Conservation (phyloP, 1,140 invertebrate genomes). For the Panonychus citri region DNA sequence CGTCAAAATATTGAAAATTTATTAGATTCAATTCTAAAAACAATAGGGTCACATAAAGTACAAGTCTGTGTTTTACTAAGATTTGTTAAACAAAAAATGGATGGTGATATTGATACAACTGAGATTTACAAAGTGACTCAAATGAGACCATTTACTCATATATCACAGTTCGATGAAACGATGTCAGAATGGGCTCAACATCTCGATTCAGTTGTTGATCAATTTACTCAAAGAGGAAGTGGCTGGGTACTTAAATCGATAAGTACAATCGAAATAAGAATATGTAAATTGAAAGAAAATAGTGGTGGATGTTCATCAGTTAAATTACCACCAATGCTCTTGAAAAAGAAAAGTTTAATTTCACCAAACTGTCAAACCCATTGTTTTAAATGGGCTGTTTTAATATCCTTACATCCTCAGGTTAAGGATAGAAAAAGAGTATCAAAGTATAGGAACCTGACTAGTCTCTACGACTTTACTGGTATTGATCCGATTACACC, state of each 20-base stretch:
- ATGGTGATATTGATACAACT: no score
- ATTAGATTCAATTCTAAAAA: no score
- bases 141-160: no score
- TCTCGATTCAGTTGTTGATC: neutral
- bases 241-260: neutral
- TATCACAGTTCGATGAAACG: no score
- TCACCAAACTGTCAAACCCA: neutral
- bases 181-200: no score
- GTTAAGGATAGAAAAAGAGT: neutral
- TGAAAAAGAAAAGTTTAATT: neutral
- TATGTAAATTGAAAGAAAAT: neutral
- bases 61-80: no score
- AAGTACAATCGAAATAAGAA: neutral
- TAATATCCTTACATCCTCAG: neutral
- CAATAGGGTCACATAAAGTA: no score
- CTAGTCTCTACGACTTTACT: neutral
- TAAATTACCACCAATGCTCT: neutral
- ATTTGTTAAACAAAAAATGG: no score
- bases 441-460: neutral
- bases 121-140: no score
- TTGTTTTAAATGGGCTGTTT: constrained; percentile 9
- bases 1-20: no score
- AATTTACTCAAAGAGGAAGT: neutral
- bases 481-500: neutral
- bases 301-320: neutral